Base-by-base conservation (phyloP, 2,113 vertebrate genomes). In the Cyphomyrus discorhynchus region DNA sequence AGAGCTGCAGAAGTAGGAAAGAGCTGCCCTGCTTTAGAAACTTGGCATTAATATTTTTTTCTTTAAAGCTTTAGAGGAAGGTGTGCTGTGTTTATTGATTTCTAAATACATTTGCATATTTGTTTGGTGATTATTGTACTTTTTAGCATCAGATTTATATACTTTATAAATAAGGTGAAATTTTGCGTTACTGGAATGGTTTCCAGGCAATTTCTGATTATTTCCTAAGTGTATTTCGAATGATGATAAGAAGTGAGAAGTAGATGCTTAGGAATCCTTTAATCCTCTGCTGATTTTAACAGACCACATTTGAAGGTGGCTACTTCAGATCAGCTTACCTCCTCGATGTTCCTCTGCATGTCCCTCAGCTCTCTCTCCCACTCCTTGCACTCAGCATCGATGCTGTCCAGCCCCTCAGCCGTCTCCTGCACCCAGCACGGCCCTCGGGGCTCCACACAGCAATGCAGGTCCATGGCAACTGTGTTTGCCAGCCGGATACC, bases 291-390 rank as follows among this genome's bases (percentile, higher is more conserved):
- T 80, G 74, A 39, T 77, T 35, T 77, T 27, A 1, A 1, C 31
- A 35, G 3, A 15, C 35, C 70, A 77, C 5, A 15, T 77, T 11
- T 70, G 27, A 70, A 11, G 6, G 10, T 70, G 27, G n/a, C n/a
- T 11, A 11, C 62, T 4, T 27, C 17, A 19, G 58, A 50, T 53
- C 17, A 21, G 24, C 89, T 89, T 95, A 99, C 98, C 97, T 99
- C 97, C 95, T 99, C 98, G 31, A 99, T 99, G 94, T 99, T 98
- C 93, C 91, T 97, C 95, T 99, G 98, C 95, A 99, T 98, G 92
- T 98, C 96, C 92, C 97, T 98, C 94, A 99, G 97, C 58, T 99
- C 98, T 92, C 97, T 97, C 95, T 99, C 98, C 98, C 98, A 99
- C 92, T 99, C 98, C 92, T 97, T 97, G 93, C 99, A 97, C 95